Conservation (phyloP, 2,797 vertebrate genomes). For the Lepidocolaptes lacrymiger region DNA sequence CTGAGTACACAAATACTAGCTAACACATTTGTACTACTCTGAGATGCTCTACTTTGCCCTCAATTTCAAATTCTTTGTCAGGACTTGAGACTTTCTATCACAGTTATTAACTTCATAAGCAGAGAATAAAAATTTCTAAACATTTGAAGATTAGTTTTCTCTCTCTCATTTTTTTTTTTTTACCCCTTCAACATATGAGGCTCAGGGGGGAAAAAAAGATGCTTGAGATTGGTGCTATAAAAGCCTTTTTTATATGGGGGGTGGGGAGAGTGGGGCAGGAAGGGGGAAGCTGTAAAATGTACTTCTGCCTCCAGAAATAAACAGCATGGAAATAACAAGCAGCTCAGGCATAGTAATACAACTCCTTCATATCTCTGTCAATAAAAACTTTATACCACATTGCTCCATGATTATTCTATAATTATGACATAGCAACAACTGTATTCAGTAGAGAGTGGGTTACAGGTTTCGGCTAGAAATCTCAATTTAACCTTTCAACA, state of each 20-base stretch:
- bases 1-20: background rate
- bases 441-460: background rate
- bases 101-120: background rate
- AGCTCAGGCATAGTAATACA: background rate
- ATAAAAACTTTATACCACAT: background rate
- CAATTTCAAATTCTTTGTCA: background rate
- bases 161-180: too few relatives aligned
- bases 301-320: background rate
- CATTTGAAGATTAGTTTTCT: background rate
- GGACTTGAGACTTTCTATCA: background rate
- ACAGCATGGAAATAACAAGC: background rate
- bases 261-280: too few relatives aligned
- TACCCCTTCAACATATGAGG: background rate
- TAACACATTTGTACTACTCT: background rate
- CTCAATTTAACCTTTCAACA: background rate
- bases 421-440: background rate
- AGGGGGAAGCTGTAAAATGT: background rate
- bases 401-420: background rate
- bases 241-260: background rate
- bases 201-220: background rate
- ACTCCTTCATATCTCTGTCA: background rate
- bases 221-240: background rate
- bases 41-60: background rate
- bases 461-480: background rate
- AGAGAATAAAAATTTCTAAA: background rate